Conservation (phyloP, 2,888 invertebrate species). For the Cyclophora albipunctata region DNA sequence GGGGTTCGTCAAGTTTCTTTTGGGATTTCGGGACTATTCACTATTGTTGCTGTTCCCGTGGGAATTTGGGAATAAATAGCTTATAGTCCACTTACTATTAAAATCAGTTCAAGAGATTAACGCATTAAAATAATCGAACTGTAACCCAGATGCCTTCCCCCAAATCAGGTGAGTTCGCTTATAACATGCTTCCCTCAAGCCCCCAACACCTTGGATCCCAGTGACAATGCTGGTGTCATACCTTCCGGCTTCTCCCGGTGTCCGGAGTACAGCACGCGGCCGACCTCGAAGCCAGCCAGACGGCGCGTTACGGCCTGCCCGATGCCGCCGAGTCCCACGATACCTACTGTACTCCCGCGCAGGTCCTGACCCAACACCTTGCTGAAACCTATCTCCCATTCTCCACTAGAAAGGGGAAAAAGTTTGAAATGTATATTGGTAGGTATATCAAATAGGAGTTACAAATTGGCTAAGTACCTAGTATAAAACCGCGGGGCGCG, state of each 20-base stretch:
- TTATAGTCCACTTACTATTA: no score
- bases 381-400: constrained; percentile 81
- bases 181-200: no score
- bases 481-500: no score
- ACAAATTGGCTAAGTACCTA: no score
- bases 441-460: no score
- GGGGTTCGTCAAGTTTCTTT: no score
- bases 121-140: not conserved
- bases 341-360: constrained; percentile 86
- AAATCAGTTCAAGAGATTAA: not conserved
- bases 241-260: constrained; percentile 80
- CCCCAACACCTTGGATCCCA: no score
- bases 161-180: no score
- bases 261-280: constrained; percentile 83
- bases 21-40: no score
- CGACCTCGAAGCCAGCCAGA: constrained; percentile 84
- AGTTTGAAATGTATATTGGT: not conserved
- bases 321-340: constrained; percentile 89
- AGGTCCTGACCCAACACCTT: constrained; percentile 89
- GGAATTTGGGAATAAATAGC: no score
- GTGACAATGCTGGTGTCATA: constrained; percentile 1
- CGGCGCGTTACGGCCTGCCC: constrained; percentile 86
- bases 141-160: not conserved
- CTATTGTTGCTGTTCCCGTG: no score
- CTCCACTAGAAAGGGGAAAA: constrained; percentile 63